Evolutionary conservation across 35 echinoderm and acorn worm genomes (phyloP), one percentile per base, ranked within the genome.

Genomic region (Stichopus chloronotus): DNA sequence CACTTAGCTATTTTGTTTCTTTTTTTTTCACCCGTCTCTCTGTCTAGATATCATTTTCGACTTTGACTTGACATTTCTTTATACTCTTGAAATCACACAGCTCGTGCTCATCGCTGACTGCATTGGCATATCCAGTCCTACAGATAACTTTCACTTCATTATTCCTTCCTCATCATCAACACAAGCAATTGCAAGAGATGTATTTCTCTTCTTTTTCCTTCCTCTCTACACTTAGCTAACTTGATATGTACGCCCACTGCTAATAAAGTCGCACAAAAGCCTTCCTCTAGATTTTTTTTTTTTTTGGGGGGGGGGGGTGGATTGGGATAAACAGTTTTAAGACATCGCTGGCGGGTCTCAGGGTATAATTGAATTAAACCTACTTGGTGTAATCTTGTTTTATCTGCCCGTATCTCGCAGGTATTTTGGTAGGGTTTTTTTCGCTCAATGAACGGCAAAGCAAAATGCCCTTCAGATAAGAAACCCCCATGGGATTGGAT

Each of bases 331-430:
- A 91, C 71, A 91, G 56, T 78, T 79, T 91, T 79, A 91, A 91
- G 90, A 78, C 71, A 91, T 76, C 76, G 76, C 90, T 79, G 53
- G 71, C 69, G 74, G 90, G 90, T 58, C 55, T 79, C 19, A 65
- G 52, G 58, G 72, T 78, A 56, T 91, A 91, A 91, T 91, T 91
- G 90, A 91, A 91, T 91, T 91, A 91, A 79, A 20, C 69, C 68
- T 72, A 91, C 90, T 79, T 22, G 71, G 68, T 22, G 68, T 91
- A 91, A 91, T 91, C 90, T 65, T 53, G 72, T 91, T 91, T 91
- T 91, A 91, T 91, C 76, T 79, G 25, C 57, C 76, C 76, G 90
- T 78, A 17, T 78, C 90, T 91, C 55, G 72, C 55, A 79, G 69
- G 59, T 91, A 91, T 91, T 91, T 91, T 91, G 76, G 68, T 91